Conservation (phyloP, 1,140 invertebrate genomes). For the Arion vulgaris region DNA sequence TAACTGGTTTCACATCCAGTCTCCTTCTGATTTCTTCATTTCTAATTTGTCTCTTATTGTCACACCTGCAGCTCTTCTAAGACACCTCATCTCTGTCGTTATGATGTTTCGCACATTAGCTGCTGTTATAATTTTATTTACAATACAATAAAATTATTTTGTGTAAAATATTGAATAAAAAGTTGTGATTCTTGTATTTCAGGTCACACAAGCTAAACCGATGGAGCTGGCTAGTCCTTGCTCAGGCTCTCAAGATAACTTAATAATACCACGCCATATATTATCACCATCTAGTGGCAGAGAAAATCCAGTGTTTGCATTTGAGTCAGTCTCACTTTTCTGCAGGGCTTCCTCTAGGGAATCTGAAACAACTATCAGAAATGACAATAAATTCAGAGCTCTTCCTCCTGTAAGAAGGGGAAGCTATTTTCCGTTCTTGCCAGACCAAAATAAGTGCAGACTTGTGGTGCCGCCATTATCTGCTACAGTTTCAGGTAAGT, state of each 20-base stretch:
- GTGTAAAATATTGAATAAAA: too few species aligned
- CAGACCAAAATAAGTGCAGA: neutral
- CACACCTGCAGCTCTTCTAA: too few species aligned
- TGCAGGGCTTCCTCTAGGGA: neutral
- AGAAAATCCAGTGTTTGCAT: slow-evolving; percentile 21
- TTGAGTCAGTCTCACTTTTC: neutral
- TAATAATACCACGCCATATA: neutral
- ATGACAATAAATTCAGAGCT: slow-evolving; percentile 11
- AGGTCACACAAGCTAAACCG: slow-evolving; percentile 22
- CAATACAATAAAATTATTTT: too few species aligned
- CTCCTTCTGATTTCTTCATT: too few species aligned
- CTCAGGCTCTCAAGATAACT: neutral
- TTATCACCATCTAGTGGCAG: neutral
- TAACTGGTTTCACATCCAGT: too few species aligned
- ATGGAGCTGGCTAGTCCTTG: slow-evolving; percentile 7
- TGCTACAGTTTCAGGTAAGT: slow-evolving; percentile 12
- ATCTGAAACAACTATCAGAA: neutral
- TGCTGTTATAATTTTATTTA: too few species aligned
- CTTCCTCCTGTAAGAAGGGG: slow-evolving; percentile 19
- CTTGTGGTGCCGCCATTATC: slow-evolving; percentile 9
- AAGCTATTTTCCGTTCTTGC: slow-evolving; percentile 26
- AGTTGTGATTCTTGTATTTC: too few species aligned
- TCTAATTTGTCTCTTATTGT: too few species aligned
- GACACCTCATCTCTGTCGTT: too few species aligned
- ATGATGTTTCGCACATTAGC: too few species aligned